phyloP scores from a whole-genome alignment of 1,140 invertebrate species.

The Drosophila nigrodunni region DNA sequence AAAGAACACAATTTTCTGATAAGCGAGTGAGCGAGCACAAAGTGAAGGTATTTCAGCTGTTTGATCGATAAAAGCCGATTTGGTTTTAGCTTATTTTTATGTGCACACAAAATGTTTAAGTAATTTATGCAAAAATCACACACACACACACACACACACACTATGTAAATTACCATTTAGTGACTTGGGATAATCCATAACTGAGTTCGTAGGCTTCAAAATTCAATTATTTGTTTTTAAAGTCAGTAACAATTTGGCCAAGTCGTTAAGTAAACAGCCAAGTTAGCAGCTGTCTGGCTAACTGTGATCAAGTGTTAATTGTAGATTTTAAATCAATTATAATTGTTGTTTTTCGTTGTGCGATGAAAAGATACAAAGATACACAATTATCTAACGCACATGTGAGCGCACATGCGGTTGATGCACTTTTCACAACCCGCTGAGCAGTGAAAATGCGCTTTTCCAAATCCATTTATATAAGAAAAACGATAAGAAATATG shows the following conservation, averaged over 20 bases:
- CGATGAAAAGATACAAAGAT: constrained; percentile 9
- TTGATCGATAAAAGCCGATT: constrained; percentile 68
- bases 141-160: constrained; percentile 13
- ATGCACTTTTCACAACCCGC: constrained; percentile 81
- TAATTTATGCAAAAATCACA: constrained; percentile 57
- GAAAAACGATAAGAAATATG: constrained; percentile 18
- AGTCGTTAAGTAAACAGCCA: constrained; percentile 60
- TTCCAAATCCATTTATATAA: constrained; percentile 43
- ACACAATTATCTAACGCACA: constrained; percentile 82
- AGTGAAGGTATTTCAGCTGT: constrained; percentile 47
- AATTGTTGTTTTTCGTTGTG: not conserved
- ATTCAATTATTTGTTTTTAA: constrained; percentile 10
- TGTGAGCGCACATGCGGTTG: constrained; percentile 75
- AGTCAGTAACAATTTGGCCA: constrained; percentile 1
- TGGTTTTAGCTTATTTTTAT: constrained; percentile 32
- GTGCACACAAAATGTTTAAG: constrained; percentile 52
- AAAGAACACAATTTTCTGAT: constrained; percentile 21
- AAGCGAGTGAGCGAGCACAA: constrained; percentile 15
- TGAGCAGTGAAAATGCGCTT: constrained; percentile 79
- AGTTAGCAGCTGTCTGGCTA: constrained; percentile 46
- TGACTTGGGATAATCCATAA: constrained; percentile 75
- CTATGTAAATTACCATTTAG: constrained; percentile 62
- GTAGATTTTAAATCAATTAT: not conserved
- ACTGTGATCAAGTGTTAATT: constrained; percentile 20
- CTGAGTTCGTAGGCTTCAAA: constrained; percentile 1